Base-by-base conservation (phyloP, 2,797 vertebrate species). In the Pangasius sanitwongsei region DNA sequence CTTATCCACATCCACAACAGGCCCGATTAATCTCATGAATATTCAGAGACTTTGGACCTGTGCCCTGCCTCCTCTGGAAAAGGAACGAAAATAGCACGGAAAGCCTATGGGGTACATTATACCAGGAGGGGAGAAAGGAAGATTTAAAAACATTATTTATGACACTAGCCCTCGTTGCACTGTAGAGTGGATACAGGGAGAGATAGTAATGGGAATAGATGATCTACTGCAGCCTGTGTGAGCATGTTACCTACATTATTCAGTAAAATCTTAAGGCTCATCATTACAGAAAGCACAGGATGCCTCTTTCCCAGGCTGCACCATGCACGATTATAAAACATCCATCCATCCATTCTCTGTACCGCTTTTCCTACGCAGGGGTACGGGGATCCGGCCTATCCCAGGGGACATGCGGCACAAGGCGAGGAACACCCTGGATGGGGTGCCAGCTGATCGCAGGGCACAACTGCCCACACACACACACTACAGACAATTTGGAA, bases 41-140 rank as follows among this genome's bases (percentile, higher is more conserved):
- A 92, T 34, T 82, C 65, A 86, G 92, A 91, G 92, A 89, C 92
- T 88, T 92, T 93, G 93, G 93, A 93, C 92, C 91, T 87, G 86
- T 91, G 88, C 34, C 78, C 91, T 86, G 74, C 84, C 93, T 86
- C 87, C 86, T 87, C 90, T 87, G 59, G 81, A 82, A 87, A 77
- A 90, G 88, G 89, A 93, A 93, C 93, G 92, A 93, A 96, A 96
- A 96, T 94, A 96, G 93, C 93, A 63, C 63, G 90, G 91, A 91
- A 86, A 90, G 94, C 93, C 92, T 91, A 94, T 94, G 95, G 93
- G 93, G 92, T 93, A 93, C 94, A 93, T 92, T 90, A 86, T 90
- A 94, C 91, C 93, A 93, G 90, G 91, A 87, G 65, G 86, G 50
- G 90, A 93, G 93, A 92, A 82, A 87, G 91, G 88, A 63, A 67